Evolutionary conservation across 2,888 invertebrate genomes (phyloP).

Genomic region (Meandrusa payeni): DNA sequence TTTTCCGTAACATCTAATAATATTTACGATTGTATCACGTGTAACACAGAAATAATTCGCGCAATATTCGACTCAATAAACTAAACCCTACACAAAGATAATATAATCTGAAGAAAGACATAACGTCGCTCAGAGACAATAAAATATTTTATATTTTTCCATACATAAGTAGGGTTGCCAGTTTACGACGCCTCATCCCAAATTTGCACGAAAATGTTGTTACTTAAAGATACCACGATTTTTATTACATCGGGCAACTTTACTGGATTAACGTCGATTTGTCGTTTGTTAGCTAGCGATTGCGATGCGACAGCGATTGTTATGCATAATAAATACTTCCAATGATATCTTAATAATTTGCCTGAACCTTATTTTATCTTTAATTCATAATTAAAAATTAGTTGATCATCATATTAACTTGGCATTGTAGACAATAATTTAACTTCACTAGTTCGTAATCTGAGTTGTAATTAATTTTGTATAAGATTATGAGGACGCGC

Average conservation of each 20-base stretch:
- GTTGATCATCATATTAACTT: too few species aligned
- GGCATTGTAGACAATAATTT: too few species aligned
- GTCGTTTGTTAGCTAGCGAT: too few species aligned
- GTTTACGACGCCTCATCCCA: slow-evolving; percentile 13
- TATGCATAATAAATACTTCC: too few species aligned
- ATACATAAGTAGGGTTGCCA: slow-evolving; percentile 12
- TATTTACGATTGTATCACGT: background rate
- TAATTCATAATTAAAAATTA: too few species aligned
- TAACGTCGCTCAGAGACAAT: slow-evolving; percentile 4
- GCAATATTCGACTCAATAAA: slow-evolving; percentile 13
- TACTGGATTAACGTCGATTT: too few species aligned
- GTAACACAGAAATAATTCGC: slow-evolving; percentile 8
- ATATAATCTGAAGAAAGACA: slow-evolving; percentile 9
- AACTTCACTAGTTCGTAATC: too few species aligned
- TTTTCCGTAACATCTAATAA: background rate
- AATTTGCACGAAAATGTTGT: slow-evolving; percentile 14
- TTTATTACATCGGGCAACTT: slow-evolving; percentile 6
- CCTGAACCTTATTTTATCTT: too few species aligned
- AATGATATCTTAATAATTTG: too few species aligned
- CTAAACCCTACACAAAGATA: slow-evolving; percentile 9
- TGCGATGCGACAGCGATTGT: too few species aligned
- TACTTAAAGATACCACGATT: slow-evolving; percentile 6
- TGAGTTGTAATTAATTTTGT: too few species aligned
- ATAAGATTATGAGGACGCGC: too few species aligned
- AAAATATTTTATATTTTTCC: slow-evolving; percentile 20